phyloP scores from a whole-genome alignment of 2,113 vertebrate genomes.

The Charadrius vociferus region DNA sequence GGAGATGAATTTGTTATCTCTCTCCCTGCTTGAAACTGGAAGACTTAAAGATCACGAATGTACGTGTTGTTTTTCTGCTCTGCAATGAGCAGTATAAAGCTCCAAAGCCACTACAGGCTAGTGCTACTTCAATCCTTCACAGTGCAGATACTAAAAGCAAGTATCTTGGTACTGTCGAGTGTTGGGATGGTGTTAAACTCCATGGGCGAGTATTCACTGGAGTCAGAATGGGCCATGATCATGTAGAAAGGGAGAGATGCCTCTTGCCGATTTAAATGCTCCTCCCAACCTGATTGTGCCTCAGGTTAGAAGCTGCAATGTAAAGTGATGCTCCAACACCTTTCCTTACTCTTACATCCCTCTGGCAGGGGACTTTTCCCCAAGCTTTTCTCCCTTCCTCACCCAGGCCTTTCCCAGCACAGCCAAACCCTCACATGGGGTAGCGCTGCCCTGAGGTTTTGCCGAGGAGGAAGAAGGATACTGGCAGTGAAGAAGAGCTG shows the following conservation, averaged over 20 bases:
- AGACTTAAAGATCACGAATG: conserved; percentile 15
- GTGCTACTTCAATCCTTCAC: not conserved
- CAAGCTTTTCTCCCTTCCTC: not conserved
- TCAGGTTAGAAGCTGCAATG: not conserved
- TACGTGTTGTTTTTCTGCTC: not conserved
- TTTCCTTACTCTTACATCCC: not conserved
- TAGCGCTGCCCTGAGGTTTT: not conserved
- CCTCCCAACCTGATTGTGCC: not conserved
- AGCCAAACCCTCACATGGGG: accelerated
- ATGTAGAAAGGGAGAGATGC: not conserved
- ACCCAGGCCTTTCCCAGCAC: not conserved
- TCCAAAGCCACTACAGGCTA: not conserved
- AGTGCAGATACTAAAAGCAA: not conserved
- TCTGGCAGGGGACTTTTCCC: not conserved
- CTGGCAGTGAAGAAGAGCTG: not conserved
- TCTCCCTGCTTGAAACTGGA: not conserved
- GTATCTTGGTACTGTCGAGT: not conserved
- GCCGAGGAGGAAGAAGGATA: not conserved
- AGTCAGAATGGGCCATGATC: not conserved
- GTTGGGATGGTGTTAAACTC: not conserved
- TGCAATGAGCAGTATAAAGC: not conserved
- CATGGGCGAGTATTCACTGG: not conserved
- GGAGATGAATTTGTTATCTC: conserved; percentile 8
- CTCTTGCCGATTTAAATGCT: not conserved
- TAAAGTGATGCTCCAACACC: not conserved